phyloP scores from a whole-genome alignment of 2,113 vertebrate genomes.

The Microcebus murinus region DNA sequence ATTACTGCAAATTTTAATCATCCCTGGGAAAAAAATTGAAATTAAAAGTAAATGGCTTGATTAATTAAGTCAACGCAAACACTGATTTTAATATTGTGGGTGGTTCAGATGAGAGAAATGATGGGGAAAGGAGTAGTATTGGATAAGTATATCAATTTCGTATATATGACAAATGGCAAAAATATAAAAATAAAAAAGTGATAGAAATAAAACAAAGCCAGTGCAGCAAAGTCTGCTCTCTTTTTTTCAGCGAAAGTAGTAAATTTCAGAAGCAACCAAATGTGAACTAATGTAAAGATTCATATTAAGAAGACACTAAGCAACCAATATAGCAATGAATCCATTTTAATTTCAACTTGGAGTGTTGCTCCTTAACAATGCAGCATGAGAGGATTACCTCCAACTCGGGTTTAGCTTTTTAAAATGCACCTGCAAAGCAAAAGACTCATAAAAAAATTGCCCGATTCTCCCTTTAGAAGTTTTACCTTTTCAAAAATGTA shows the following conservation, averaged over 20 bases:
- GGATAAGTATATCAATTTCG: background rate
- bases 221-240: background rate
- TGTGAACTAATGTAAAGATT: background rate
- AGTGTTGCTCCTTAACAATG: background rate
- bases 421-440: background rate
- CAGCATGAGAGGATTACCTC: background rate
- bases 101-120: background rate
- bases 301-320: background rate
- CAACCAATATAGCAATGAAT: background rate
- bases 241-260: background rate
- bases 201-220: background rate
- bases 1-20: background rate
- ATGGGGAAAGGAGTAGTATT: background rate
- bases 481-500: background rate
- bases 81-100: background rate
- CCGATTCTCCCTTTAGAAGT: background rate
- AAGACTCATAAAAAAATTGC: background rate
- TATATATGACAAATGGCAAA: background rate
- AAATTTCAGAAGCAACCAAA: background rate
- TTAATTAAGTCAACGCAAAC: background rate
- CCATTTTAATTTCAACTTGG: background rate
- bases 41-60: background rate
- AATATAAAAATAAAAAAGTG: background rate
- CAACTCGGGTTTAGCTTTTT: background rate
- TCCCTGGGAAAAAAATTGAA: background rate